Evolutionary conservation across 2,888 invertebrate species (phyloP).

Genomic region (Molanna angustata): DNA sequence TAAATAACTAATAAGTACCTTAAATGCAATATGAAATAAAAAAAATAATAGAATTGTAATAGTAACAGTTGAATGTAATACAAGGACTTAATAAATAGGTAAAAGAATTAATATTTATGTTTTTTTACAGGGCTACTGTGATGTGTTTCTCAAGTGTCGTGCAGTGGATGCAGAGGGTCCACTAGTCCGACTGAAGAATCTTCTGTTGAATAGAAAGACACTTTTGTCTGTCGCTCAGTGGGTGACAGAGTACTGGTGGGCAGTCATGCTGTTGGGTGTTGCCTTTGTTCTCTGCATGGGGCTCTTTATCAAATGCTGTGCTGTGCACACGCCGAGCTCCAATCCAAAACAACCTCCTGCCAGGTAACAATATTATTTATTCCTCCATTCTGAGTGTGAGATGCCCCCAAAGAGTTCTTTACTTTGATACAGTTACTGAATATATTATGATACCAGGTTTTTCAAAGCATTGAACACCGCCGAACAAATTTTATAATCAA

Average conservation of each 20-base stretch:
- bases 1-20: too few relatives aligned
- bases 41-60: too few relatives aligned
- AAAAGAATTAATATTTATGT: neutral
- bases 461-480: too few relatives aligned
- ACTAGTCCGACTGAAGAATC: slow-evolving; percentile 91
- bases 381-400: too few relatives aligned
- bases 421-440: too few relatives aligned
- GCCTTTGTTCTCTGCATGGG: slow-evolving; percentile 95
- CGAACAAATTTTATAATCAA: too few relatives aligned
- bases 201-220: slow-evolving; percentile 88
- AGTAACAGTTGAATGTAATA: too few relatives aligned
- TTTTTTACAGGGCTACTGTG: slow-evolving; percentile 85
- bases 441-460: too few relatives aligned
- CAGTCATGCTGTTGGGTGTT: slow-evolving; percentile 87
- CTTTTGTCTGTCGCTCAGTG: slow-evolving; percentile 85
- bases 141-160: slow-evolving; percentile 97
- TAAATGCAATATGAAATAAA: too few relatives aligned
- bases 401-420: too few relatives aligned
- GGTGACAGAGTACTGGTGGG: slow-evolving; percentile 96
- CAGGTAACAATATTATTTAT: slow-evolving; percentile 45
- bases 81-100: too few relatives aligned
- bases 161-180: slow-evolving; percentile 99
- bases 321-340: slow-evolving; percentile 98
- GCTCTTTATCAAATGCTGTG: slow-evolving; percentile 98
- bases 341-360: slow-evolving; percentile 98